Percentiles rank a stretch among this genome's conserved stretches.
These are phyloP conservation scores for Turdus rufiventris DNA, from an alignment of 2,113 vertebrate species.

Conservation along the genomic window DNA sequence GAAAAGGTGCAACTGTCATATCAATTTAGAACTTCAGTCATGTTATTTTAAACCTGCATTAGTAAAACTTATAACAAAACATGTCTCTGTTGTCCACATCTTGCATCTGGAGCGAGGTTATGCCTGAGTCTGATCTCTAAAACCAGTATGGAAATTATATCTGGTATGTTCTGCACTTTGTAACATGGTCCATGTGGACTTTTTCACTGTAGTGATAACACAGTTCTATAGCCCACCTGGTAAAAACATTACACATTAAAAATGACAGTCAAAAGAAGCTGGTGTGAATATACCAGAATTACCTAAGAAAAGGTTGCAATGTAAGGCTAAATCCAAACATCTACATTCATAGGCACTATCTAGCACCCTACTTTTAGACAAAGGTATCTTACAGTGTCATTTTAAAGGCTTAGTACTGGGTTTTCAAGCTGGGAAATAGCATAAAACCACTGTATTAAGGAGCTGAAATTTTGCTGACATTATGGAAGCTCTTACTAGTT, in stretches of 20 bases:
- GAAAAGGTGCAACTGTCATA: constrained; percentile 63
- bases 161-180: constrained; percentile 50
- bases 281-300: not conserved
- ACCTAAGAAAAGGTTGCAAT: not conserved
- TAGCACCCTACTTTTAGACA: constrained; percentile 30
- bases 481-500: constrained; percentile 30
- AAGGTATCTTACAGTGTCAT: not conserved
- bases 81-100: constrained; percentile 25
- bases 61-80: constrained; percentile 47
- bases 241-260: constrained; percentile 56
- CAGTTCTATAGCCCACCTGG: constrained; percentile 19
- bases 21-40: constrained; percentile 68
- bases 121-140: constrained; percentile 37
- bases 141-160: constrained; percentile 14
- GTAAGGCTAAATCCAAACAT: constrained; percentile 34
- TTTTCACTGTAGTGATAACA: constrained; percentile 29
- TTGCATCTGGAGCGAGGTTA: constrained; percentile 59
- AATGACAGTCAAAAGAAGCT: constrained; percentile 19
- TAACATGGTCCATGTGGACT: constrained; percentile 9
- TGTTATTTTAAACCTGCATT: constrained; percentile 61
- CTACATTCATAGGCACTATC: not conserved
- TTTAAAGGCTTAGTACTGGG: constrained; percentile 17
- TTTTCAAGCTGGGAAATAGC: constrained; percentile 11
- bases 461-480: constrained; percentile 33
- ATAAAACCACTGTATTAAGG: not conserved